Base-by-base conservation (phyloP, 2,888 invertebrate species). In the Isotomurus palustris region DNA sequence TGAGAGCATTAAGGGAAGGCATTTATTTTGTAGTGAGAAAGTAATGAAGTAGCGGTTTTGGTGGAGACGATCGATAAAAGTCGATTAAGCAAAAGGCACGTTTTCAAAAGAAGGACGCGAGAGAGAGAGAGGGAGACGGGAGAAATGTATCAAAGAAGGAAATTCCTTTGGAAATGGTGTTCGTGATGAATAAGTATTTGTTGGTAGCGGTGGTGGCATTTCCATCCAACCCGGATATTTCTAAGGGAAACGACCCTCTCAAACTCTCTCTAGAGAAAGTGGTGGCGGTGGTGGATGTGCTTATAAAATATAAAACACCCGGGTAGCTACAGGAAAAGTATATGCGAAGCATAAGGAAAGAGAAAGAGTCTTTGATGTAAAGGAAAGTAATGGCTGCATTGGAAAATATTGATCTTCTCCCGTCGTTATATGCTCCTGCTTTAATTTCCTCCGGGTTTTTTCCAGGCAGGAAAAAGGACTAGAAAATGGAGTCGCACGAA, bases 361-460 rank as follows among this genome's bases (percentile, higher is more conserved):
- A n/a, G n/a, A n/a, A n/a, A n/a, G n/a, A n/a, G n/a, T n/a, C n/a
- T n/a, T n/a, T n/a, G n/a, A n/a, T n/a, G n/a, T n/a, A 17, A 32
- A 32, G 53, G 54, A 58, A 57, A 57, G 58, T 58, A 64, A 61
- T 59, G 64, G 60, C 61, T 59, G 64, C 58, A 57, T 53, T 64
- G 59, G 61, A 55, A 61, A 62, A 32, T 32, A 64, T 64, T 64
- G 64, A 64, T 64, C 60, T 60, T 62, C 53, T 55, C 43, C 55
- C 50, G 38, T 43, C n/a, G n/a, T n/a, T n/a, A n/a, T n/a, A n/a
- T n/a, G n/a, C n/a, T 35, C 25, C 60, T 60, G 47, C 53, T 64
- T 56, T 58, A 64, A 64, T 64, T 60, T 64, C 64, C 60, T 64
- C 64, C 53, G 60, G 58, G 53, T 60, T 64, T 64, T 61, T 62